Conservation (phyloP, 2,113 vertebrate species). For the Ardeotis arabs region DNA sequence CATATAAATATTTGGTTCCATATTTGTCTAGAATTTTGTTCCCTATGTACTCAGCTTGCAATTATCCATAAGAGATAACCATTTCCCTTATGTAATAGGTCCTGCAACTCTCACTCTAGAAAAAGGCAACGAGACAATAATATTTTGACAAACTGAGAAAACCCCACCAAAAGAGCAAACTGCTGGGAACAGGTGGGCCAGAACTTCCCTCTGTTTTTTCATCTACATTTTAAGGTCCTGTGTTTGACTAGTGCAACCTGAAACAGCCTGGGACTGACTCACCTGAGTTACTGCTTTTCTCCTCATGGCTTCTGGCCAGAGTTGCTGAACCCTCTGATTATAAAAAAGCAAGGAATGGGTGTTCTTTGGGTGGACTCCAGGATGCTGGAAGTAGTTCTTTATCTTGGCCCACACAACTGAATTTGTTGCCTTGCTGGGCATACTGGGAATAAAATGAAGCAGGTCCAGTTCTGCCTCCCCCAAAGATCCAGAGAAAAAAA, state of each 20-base stretch:
- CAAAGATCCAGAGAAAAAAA: neutral
- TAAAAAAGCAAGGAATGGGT: neutral
- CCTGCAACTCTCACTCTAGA: neutral
- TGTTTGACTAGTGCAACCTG: neutral
- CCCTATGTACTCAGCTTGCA: neutral
- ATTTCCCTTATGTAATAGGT: neutral
- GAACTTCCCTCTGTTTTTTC: neutral
- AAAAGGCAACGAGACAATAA: neutral
- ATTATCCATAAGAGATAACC: neutral
- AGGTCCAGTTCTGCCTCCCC: neutral
- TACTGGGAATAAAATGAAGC: neutral
- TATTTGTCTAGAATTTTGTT: neutral
- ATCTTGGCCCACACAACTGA: neutral
- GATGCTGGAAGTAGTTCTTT: conserved; percentile 17
- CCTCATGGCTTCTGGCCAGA: neutral
- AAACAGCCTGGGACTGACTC: neutral
- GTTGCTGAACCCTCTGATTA: conserved; percentile 9
- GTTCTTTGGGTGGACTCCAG: conserved; percentile 9
- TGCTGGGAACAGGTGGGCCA: neutral
- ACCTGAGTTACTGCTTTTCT: neutral
- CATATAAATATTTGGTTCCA: neutral
- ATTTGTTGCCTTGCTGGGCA: neutral
- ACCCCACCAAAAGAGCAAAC: neutral
- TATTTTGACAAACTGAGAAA: neutral
- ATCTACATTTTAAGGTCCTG: neutral